These are phyloP conservation scores for Bubalus kerabau DNA, from an alignment of 2,113 vertebrate genomes.

Conservation along the genomic window DNA sequence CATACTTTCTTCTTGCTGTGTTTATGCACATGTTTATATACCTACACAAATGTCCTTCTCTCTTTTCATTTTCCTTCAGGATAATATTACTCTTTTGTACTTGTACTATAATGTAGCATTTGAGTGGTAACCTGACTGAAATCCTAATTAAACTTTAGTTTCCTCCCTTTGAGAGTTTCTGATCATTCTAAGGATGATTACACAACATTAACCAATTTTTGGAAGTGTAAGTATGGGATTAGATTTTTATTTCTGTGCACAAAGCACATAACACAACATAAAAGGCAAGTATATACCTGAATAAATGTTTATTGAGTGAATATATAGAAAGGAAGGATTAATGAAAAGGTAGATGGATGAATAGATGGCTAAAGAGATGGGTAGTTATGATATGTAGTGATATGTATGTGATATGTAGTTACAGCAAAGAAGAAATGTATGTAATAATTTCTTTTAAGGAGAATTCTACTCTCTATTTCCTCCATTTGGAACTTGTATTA, in stretches of 20 bases:
- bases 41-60: not conserved
- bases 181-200: not conserved
- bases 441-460: not conserved
- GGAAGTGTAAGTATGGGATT: not conserved
- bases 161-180: not conserved
- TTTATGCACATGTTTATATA: not conserved
- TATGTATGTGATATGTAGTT: not conserved
- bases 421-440: not conserved
- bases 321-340: not conserved
- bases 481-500: not conserved
- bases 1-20: not conserved
- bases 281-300: not conserved
- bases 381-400: not conserved
- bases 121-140: not conserved
- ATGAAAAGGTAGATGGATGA: not conserved
- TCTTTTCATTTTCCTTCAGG: not conserved
- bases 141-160: not conserved
- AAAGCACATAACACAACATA: not conserved
- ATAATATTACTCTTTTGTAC: not conserved
- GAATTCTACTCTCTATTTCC: not conserved
- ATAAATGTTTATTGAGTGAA: not conserved
- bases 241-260: conserved; percentile 14
- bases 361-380: not conserved
- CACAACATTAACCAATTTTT: not conserved
- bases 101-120: not conserved